Evolutionary conservation across 2,888 invertebrate genomes (phyloP).

Genomic region (Bibio marci): DNA sequence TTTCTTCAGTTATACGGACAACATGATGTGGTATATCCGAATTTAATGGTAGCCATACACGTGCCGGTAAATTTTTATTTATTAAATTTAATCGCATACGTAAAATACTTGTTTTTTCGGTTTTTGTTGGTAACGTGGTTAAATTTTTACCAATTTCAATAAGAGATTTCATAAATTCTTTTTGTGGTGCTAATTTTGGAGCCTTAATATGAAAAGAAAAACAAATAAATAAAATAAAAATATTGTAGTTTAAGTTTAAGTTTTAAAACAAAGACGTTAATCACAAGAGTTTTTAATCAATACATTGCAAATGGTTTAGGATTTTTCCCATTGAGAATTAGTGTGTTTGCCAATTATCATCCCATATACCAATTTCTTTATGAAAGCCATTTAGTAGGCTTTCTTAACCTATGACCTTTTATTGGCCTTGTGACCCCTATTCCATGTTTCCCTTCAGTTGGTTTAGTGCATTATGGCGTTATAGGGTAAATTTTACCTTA

Average conservation of each 20-base stretch:
- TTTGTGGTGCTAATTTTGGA: constrained; percentile 63
- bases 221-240: too few species aligned
- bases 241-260: too few species aligned
- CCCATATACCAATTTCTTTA: too few species aligned
- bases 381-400: too few species aligned
- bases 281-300: background rate
- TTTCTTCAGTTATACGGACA: constrained; percentile 90
- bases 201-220: too few species aligned
- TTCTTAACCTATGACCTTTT: too few species aligned
- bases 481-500: too few species aligned
- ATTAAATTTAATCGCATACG: constrained; percentile 84
- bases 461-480: too few species aligned
- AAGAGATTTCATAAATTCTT: constrained; percentile 75
- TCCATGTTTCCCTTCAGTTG: too few species aligned
- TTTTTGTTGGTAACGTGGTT: constrained; percentile 67
- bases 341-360: too few species aligned
- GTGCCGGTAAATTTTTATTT: constrained; percentile 91
- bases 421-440: too few species aligned
- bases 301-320: background rate
- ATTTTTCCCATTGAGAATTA: too few species aligned
- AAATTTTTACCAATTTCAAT: constrained; percentile 73
- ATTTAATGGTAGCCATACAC: constrained; percentile 94
- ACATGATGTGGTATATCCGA: constrained; percentile 76
- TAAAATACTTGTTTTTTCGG: constrained; percentile 80
- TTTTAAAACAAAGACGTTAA: constrained; percentile 3